Evolutionary conservation across 2,797 vertebrate genomes (phyloP).

Genomic region (Tympanoctomys barrerae): DNA sequence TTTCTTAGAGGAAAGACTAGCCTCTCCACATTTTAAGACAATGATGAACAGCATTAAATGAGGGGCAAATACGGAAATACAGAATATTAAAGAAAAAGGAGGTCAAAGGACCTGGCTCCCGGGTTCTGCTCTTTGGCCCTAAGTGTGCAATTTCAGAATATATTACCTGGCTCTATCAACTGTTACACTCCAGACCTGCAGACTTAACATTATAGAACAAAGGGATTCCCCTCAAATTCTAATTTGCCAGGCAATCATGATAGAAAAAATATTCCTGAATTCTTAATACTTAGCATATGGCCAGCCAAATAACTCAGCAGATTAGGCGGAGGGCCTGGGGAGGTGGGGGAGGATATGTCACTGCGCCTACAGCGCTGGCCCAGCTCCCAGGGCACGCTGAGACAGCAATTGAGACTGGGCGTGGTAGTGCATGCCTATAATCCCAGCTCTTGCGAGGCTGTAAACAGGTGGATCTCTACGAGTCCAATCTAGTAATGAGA

Average conservation of each 20-base stretch:
- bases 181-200: not conserved
- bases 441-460: too few species aligned
- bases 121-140: not conserved
- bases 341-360: too few species aligned
- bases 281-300: not conserved
- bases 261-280: constrained; percentile 8
- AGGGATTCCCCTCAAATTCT: constrained; percentile 34
- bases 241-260: constrained; percentile 7
- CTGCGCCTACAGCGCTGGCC: too few species aligned
- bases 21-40: not conserved
- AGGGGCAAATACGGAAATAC: not conserved
- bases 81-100: not conserved
- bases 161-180: not conserved
- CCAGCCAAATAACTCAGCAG: too few species aligned
- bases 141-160: not conserved
- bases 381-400: too few species aligned
- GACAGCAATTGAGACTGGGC: too few species aligned
- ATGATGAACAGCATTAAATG: not conserved
- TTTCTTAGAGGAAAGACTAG: not conserved
- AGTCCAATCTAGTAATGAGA: too few species aligned
- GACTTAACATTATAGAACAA: not conserved
- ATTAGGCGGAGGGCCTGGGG: too few species aligned
- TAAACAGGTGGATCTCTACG: too few species aligned
- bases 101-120: not conserved
- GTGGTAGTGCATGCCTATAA: too few species aligned